These are phyloP conservation scores for Hydropsyche betteni DNA, from an alignment of 2,888 invertebrate species.

Conservation along the genomic window DNA sequence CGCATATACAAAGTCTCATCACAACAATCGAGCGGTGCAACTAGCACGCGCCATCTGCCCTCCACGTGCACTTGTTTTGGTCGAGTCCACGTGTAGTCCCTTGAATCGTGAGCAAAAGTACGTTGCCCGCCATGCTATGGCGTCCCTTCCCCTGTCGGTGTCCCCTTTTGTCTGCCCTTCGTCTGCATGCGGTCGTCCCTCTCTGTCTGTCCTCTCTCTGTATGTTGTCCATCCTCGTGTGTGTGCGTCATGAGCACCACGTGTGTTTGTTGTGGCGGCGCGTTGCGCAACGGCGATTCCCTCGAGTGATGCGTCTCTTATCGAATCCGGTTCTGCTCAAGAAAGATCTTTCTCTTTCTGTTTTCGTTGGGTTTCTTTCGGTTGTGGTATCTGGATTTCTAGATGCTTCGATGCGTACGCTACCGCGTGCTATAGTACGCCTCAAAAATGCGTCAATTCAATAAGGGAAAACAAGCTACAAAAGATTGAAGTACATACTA, in stretches of 20 bases:
- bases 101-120: no score
- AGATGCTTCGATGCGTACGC: no score
- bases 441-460: no score
- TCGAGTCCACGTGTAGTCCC: slow-evolving; percentile 14
- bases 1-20: not conserved
- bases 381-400: not conserved
- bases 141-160: no score
- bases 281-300: slow-evolving; percentile 22
- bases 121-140: no score
- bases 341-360: slow-evolving; percentile 22
- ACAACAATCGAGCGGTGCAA: not conserved
- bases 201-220: no score
- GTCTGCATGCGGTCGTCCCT: no score
- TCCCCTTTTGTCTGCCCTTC: no score
- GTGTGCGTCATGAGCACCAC: not conserved
- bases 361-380: slow-evolving; percentile 8
- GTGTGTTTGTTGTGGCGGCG: slow-evolving; percentile 34
- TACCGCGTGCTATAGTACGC: no score
- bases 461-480: no score
- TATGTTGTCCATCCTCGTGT: no score
- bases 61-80: slow-evolving; percentile 30
- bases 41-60: not conserved
- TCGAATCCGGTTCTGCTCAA: slow-evolving; percentile 13
- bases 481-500: no score
- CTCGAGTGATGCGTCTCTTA: slow-evolving; percentile 14